A percentile compares a stretch with the other conserved stretches of the same genome.
These are phyloP conservation scores for Sarcophaga subvicina DNA, from an alignment of 2,888 invertebrate genomes.

Conservation along the genomic window DNA sequence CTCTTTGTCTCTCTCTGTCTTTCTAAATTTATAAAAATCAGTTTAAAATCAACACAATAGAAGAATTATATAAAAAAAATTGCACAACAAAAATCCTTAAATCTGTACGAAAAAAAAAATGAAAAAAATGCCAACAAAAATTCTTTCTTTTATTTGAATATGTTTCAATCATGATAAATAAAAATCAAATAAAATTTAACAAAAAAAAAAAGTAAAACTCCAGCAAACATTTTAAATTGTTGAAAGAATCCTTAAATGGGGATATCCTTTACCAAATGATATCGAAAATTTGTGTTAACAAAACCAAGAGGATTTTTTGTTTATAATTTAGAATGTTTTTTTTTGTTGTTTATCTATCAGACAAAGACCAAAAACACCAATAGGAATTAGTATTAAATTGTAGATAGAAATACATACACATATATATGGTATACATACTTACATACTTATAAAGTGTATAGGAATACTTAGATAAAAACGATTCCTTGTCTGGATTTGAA, in stretches of 20 bases:
- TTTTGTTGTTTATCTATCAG: no score
- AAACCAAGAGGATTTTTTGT: neutral
- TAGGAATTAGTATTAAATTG: no score
- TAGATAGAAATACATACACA: no score
- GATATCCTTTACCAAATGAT: neutral
- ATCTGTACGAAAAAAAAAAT: neutral
- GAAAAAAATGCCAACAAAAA: neutral
- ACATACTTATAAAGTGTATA: no score
- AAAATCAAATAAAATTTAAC: constrained; percentile 54
- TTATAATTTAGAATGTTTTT: neutral
- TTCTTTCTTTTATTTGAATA: constrained; percentile 11
- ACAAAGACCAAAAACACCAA: neutral
- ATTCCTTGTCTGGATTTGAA: no score
- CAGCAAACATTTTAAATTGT: no score
- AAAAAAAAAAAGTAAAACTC: neutral
- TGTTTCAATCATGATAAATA: constrained; percentile 62
- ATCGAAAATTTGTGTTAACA: neutral
- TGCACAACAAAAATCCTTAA: neutral
- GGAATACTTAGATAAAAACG: no score
- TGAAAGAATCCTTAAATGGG: neutral
- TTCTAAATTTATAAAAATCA: neutral
- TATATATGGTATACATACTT: no score
- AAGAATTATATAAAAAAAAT: neutral
- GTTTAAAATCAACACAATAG: neutral
- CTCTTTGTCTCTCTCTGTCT: neutral